These are phyloP conservation scores for Campylorhamphus procurvoides DNA, from an alignment of 2,113 vertebrate genomes.

Conservation along the genomic window DNA sequence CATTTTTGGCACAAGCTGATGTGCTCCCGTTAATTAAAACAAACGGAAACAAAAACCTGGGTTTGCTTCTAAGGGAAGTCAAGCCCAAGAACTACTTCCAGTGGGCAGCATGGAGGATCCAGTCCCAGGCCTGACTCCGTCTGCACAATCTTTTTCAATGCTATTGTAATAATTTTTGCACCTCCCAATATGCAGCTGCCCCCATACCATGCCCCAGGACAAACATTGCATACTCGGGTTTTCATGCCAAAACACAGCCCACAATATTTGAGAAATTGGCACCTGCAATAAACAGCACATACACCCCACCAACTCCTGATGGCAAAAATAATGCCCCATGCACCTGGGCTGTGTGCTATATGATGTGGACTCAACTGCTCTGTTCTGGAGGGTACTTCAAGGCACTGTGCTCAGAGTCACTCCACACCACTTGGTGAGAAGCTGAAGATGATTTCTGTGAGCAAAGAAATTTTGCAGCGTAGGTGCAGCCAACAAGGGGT, in stretches of 20 bases:
- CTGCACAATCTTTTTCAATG: neutral
- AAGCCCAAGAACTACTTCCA: neutral
- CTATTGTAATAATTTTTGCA: neutral
- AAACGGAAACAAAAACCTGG: neutral
- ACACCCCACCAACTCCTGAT: rapidly evolving
- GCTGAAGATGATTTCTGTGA: neutral
- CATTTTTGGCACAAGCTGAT: neutral
- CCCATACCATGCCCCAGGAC: neutral
- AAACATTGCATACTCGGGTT: too few relatives aligned
- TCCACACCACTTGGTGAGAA: neutral
- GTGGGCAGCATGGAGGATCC: neutral
- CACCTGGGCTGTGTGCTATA: neutral
- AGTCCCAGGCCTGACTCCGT: neutral
- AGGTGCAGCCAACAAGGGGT: neutral
- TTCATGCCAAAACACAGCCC: neutral
- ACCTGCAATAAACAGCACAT: neutral
- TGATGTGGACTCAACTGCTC: rapidly evolving
- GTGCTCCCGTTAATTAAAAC: neutral
- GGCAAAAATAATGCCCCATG: rapidly evolving
- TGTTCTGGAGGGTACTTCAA: neutral
- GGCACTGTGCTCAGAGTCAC: neutral
- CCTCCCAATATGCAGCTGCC: neutral
- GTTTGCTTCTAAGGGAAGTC: neutral
- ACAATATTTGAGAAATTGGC: neutral
- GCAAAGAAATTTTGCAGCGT: neutral